These are phyloP conservation scores for Oryzias dopingdopingensis DNA, from an alignment of 2,797 vertebrate species.

Conservation along the genomic window DNA sequence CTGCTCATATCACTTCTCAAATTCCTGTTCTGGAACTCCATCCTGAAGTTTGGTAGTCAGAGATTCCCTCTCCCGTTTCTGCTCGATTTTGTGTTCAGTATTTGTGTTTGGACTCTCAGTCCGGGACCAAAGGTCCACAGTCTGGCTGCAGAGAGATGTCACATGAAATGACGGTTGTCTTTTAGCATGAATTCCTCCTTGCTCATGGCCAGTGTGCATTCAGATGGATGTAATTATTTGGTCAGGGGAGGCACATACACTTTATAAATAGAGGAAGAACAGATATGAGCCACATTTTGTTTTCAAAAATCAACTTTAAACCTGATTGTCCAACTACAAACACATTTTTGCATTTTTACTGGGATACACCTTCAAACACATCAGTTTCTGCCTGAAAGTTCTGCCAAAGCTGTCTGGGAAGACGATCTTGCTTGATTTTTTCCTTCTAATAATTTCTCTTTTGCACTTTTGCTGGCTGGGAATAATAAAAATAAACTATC, in stretches of 20 bases:
- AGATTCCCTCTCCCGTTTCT: conserved; percentile 2
- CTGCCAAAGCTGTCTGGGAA: too few relatives aligned
- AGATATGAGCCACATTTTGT: too few relatives aligned
- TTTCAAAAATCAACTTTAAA: too few relatives aligned
- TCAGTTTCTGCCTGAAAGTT: too few relatives aligned
- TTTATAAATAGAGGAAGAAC: too few relatives aligned
- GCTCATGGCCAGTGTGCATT: conserved; percentile 38
- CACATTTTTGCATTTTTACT: too few relatives aligned
- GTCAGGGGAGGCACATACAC: conserved; percentile 26
- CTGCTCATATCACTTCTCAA: conserved; percentile 22
- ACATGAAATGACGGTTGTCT: conserved; percentile 41
- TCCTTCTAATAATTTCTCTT: too few relatives aligned
- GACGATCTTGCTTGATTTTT: too few relatives aligned
- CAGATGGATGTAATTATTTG: conserved; percentile 31
- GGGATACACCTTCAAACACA: too few relatives aligned
- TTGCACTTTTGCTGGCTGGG: too few relatives aligned
- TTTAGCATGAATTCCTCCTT: conserved; percentile 55
- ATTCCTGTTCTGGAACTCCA: conserved; percentile 3
- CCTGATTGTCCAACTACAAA: too few relatives aligned
- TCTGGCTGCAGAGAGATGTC: conserved; percentile 28
- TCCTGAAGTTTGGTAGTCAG: conserved; percentile 5
- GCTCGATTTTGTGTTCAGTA: neutral
- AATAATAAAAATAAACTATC: too few relatives aligned
- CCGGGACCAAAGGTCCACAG: conserved; percentile 6
- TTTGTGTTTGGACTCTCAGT: conserved; percentile 5